These are phyloP conservation scores for Sitta europaea DNA, from an alignment of 2,113 vertebrate species.

Conservation along the genomic window DNA sequence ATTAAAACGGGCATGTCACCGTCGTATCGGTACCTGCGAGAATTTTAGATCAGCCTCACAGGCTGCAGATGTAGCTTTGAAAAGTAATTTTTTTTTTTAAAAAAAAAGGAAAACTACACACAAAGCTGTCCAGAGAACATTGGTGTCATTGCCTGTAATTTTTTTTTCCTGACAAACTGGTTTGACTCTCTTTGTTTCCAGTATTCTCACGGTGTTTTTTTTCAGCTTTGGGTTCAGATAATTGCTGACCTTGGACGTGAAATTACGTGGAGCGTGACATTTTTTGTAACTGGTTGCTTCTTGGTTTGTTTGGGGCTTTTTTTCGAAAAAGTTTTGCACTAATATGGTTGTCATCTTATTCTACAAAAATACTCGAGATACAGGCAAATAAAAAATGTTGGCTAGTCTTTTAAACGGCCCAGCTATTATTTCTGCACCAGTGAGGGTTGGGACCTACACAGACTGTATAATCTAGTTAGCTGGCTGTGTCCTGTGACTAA, in stretches of 20 bases:
- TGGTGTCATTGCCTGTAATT: not conserved
- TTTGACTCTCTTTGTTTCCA: constrained; percentile 22
- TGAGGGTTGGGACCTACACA: not conserved
- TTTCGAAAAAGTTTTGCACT: not conserved
- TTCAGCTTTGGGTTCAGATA: not conserved
- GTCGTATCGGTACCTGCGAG: not conserved
- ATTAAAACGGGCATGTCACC: not conserved
- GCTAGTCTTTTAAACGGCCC: not conserved
- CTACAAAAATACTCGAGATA: not conserved
- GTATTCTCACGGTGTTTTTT: not conserved
- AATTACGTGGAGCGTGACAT: not conserved
- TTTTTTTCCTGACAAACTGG: not conserved
- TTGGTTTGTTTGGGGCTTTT: not conserved
- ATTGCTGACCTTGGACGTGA: constrained; percentile 20
- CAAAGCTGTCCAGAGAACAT: not conserved
- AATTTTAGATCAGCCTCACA: not conserved
- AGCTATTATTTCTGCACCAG: not conserved
- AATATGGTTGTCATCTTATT: not conserved
- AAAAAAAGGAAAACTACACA: not conserved
- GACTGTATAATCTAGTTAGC: constrained; percentile 68
- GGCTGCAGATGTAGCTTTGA: not conserved
- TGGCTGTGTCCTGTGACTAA: constrained; percentile 79
- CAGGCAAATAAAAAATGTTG: not conserved
- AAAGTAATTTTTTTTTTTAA: not conserved
- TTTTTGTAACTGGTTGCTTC: not conserved